phyloP scores from a whole-genome alignment of 2,797 vertebrate genomes.

The Danionella dracula region DNA sequence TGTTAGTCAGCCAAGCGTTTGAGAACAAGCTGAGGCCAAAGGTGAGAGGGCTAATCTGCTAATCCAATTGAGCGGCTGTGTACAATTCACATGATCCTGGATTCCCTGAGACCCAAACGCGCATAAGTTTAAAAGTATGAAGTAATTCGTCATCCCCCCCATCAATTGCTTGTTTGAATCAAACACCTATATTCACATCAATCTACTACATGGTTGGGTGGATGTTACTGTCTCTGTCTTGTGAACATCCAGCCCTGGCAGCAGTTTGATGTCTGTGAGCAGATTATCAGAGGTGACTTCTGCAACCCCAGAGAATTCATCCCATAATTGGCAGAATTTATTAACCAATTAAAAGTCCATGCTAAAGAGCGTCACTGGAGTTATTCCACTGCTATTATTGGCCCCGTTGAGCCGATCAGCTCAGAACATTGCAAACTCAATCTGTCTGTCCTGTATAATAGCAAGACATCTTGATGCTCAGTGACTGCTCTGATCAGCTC shows the following conservation, averaged over 20 bases:
- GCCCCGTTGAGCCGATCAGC: slow-evolving; percentile 62
- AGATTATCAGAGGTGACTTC: slow-evolving; percentile 73
- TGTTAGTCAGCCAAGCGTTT: slow-evolving; percentile 54
- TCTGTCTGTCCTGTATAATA: slow-evolving; percentile 24
- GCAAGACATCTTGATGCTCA: slow-evolving; percentile 1
- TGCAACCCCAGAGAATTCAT: slow-evolving; percentile 53
- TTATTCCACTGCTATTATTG: slow-evolving; percentile 64
- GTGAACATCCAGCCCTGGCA: background rate
- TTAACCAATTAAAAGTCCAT: slow-evolving; percentile 71
- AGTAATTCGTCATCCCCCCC: background rate
- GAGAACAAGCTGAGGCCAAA: slow-evolving; percentile 61
- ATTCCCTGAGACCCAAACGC: slow-evolving; percentile 45
- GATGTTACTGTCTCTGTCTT: slow-evolving; percentile 55
- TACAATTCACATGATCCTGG: slow-evolving; percentile 66
- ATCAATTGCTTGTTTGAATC: slow-evolving; percentile 11
- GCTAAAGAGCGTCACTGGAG: slow-evolving; percentile 51
- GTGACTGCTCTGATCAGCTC: background rate
- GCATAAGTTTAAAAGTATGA: slow-evolving; percentile 36
- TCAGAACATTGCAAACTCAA: slow-evolving; percentile 37
- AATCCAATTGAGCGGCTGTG: slow-evolving; percentile 69
- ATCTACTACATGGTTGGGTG: too few species aligned
- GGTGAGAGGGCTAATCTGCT: slow-evolving; percentile 72
- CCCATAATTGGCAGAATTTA: slow-evolving; percentile 69
- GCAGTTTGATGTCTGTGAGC: slow-evolving; percentile 64
- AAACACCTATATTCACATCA: too few species aligned